Conservation (phyloP, 2,888 invertebrate species). For the Dicycla oo region DNA sequence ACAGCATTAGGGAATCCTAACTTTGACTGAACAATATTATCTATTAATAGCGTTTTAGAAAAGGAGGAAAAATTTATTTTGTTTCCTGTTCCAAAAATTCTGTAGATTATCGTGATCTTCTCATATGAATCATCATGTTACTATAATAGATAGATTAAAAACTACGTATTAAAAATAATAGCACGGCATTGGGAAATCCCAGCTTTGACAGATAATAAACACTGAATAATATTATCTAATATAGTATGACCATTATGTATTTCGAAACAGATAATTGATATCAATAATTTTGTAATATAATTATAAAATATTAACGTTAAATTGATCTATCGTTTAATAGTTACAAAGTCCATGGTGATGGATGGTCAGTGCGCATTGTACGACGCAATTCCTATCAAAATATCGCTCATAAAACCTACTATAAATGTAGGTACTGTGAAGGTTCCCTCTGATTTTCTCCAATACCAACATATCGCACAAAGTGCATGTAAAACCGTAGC, state of each 20-base stretch:
- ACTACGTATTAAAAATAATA: not conserved
- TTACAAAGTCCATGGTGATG: slow-evolving; percentile 16
- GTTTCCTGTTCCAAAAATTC: no score
- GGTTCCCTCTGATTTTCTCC: accelerated
- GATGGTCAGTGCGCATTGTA: not conserved
- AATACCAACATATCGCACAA: not conserved
- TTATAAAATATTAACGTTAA: not conserved
- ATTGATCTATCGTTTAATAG: not conserved
- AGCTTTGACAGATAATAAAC: slow-evolving; percentile 2
- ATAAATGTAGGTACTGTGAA: no score
- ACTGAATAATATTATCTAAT: slow-evolving; percentile 24
- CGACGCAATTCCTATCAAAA: not conserved
- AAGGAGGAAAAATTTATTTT: no score
- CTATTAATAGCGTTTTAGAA: no score
- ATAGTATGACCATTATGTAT: slow-evolving; percentile 19
- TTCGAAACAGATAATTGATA: slow-evolving; percentile 12
- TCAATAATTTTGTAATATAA: slow-evolving; percentile 4
- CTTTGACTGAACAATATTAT: no score
- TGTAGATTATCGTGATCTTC: no score
- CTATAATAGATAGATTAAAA: not conserved
- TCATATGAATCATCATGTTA: no score
- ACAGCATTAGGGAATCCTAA: no score
- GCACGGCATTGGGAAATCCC: slow-evolving; percentile 15
- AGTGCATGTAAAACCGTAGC: not conserved
- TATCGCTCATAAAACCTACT: not conserved